Evolutionary conservation across 2,888 invertebrate species (phyloP).

Genomic region (Microctonus hyperodae): DNA sequence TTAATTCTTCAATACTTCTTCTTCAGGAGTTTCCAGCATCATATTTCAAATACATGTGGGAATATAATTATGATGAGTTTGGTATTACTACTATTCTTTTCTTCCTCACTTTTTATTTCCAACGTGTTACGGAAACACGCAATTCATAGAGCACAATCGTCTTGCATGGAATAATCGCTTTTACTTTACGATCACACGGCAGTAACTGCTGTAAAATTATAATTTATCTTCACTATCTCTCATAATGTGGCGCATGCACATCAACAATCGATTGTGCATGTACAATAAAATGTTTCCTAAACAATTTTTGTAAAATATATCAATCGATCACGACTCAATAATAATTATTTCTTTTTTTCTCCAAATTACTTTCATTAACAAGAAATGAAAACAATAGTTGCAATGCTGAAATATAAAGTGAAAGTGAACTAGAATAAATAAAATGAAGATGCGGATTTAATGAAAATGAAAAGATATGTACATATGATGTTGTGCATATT

Average conservation of each 20-base stretch:
- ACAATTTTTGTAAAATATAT: too few species aligned
- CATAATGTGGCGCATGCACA: neutral
- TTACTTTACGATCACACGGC: conserved; percentile 33
- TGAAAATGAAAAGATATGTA: neutral
- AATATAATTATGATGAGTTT: conserved; percentile 4
- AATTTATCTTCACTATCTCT: neutral
- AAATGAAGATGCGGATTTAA: neutral
- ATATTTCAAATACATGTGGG: conserved; percentile 11
- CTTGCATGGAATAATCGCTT: conserved; percentile 25
- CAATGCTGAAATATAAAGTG: neutral
- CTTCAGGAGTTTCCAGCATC: neutral
- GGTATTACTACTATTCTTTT: neutral
- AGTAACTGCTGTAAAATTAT: conserved; percentile 32
- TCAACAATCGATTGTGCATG: neutral
- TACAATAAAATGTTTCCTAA: neutral
- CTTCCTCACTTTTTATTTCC: neutral
- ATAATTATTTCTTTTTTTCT: neutral
- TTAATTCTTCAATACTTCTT: neutral
- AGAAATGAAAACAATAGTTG: neutral
- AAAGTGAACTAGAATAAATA: neutral
- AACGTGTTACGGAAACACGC: conserved; percentile 14
- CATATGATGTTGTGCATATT: neutral
- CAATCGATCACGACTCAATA: too few species aligned
- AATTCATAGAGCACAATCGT: neutral
- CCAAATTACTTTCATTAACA: neutral